A percentile compares a stretch with the other conserved stretches of the same genome.
These are phyloP conservation scores for Protobothrops flavoviridis DNA, from an alignment of 2,113 vertebrate species.

Conservation along the genomic window DNA sequence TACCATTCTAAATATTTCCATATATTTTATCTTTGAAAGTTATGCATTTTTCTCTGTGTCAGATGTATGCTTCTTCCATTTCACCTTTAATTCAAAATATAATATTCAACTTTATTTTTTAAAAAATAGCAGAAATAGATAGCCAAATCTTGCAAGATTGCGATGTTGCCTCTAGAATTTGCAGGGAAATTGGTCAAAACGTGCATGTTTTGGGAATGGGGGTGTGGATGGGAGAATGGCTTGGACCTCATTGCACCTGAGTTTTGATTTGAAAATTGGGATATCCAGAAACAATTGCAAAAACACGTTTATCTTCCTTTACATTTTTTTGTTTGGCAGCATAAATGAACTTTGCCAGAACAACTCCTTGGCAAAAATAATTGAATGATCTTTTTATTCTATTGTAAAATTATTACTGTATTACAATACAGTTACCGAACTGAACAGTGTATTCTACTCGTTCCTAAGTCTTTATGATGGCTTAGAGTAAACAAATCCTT, in stretches of 20 bases:
- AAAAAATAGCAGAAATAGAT: background rate
- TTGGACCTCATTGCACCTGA: background rate
- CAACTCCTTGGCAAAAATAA: background rate
- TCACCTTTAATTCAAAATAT: background rate
- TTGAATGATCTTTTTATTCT: background rate
- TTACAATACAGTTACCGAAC: background rate
- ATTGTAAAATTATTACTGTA: background rate
- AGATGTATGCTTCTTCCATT: background rate
- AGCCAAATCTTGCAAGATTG: background rate
- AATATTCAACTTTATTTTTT: background rate
- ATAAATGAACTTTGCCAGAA: background rate
- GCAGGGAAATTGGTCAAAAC: background rate
- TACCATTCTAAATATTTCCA: background rate
- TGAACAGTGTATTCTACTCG: background rate
- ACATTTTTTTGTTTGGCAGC: background rate
- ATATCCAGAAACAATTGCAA: background rate
- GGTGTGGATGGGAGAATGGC: background rate
- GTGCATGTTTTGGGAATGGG: background rate
- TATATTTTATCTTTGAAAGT: background rate
- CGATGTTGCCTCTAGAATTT: background rate
- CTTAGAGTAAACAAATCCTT: background rate
- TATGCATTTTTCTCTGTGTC: background rate
- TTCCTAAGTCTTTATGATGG: background rate
- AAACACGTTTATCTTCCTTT: background rate
- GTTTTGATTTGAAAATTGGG: background rate